Percentiles rank a stretch among this genome's conserved stretches.
phyloP scores from a whole-genome alignment of 2,888 invertebrate genomes.

The Nephrotoma appendiculata region DNA sequence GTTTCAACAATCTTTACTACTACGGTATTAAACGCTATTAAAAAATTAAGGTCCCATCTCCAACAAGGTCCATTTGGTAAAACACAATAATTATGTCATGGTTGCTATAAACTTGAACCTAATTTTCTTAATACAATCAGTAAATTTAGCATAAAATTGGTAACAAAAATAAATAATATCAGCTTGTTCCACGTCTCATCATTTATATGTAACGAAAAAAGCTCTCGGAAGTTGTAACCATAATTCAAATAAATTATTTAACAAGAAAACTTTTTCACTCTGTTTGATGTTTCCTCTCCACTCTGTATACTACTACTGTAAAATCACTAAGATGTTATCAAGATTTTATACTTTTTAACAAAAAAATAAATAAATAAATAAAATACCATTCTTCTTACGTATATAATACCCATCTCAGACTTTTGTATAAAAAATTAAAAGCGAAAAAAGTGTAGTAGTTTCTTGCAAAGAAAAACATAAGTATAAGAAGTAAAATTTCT shows the following conservation, averaged over 20 bases:
- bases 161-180: background rate
- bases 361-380: background rate
- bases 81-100: too few relatives aligned
- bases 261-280: background rate
- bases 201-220: background rate
- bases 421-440: background rate
- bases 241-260: background rate
- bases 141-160: background rate
- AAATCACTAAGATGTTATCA: background rate
- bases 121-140: background rate
- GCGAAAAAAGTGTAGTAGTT: background rate
- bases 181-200: background rate
- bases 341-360: background rate
- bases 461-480: background rate
- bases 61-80: too few relatives aligned
- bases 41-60: too few relatives aligned
- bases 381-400: background rate
- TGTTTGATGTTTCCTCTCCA: background rate
- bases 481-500: background rate
- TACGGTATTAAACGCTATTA: too few relatives aligned
- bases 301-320: background rate
- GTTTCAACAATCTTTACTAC: too few relatives aligned
- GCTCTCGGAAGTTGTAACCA: background rate
- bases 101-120: background rate
- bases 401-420: background rate